phyloP scores from a whole-genome alignment of 2,888 invertebrate species.

The Uloborus plumipes region DNA sequence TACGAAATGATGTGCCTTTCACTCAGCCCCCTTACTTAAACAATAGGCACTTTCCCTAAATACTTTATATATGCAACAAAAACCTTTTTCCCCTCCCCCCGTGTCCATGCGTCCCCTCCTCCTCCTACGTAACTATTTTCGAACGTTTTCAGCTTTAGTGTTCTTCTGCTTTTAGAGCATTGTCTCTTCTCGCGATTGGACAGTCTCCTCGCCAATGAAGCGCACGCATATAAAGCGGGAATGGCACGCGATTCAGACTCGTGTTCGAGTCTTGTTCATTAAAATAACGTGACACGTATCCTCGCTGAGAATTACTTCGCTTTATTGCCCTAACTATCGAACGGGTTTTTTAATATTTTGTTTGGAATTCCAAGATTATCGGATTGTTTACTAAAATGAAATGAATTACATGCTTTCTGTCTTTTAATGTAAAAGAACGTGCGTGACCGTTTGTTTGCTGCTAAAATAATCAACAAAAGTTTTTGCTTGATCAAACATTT shows the following conservation, averaged over 20 bases:
- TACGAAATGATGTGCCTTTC: conserved; percentile 52
- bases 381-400: too few species aligned
- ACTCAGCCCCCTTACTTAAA: conserved; percentile 39
- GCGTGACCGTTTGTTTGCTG: neutral
- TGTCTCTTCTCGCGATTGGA: too few species aligned
- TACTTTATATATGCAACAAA: conserved; percentile 49
- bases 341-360: too few species aligned
- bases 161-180: neutral
- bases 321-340: too few species aligned
- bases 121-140: conserved; percentile 26
- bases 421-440: conserved; percentile 53
- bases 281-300: conserved; percentile 30
- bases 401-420: conserved; percentile 22
- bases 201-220: too few species aligned
- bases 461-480: too few species aligned
- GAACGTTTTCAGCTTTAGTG: conserved; percentile 13
- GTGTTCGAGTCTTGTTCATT: conserved; percentile 26
- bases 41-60: conserved; percentile 53
- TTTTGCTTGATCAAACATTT: too few species aligned
- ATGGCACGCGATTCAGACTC: neutral
- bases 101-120: neutral
- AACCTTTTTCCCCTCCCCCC: conserved; percentile 19
- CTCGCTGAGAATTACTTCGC: too few species aligned
- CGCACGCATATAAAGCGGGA: neutral
- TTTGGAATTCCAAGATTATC: too few species aligned